These are phyloP conservation scores for Polyommatus iphigenia DNA, from an alignment of 2,888 invertebrate species.

Conservation along the genomic window DNA sequence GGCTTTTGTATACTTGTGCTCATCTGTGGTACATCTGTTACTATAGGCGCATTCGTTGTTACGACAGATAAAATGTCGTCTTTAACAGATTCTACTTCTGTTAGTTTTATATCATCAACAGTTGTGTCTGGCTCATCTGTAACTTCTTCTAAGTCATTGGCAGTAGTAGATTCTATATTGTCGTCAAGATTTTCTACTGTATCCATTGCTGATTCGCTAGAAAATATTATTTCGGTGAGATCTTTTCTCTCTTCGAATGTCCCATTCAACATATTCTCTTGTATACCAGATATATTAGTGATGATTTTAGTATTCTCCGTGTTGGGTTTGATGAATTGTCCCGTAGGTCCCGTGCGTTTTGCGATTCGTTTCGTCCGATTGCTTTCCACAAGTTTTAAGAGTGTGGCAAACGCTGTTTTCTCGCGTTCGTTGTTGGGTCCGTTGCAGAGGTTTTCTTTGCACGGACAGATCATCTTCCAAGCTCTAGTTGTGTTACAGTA, in stretches of 20 bases:
- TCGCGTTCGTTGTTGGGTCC: slow-evolving; percentile 64
- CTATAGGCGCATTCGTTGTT: not conserved
- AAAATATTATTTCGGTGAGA: slow-evolving; percentile 40
- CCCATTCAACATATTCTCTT: slow-evolving; percentile 38
- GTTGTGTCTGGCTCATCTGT: slow-evolving; percentile 31
- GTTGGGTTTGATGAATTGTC: slow-evolving; percentile 38
- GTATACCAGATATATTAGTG: slow-evolving; percentile 43
- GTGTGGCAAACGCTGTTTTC: slow-evolving; percentile 56
- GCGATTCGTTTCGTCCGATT: slow-evolving; percentile 44
- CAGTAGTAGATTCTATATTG: slow-evolving; percentile 8
- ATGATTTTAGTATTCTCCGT: slow-evolving; percentile 40
- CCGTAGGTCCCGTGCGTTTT: slow-evolving; percentile 41
- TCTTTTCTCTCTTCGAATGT: slow-evolving; percentile 35
- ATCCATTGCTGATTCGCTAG: slow-evolving; percentile 31
- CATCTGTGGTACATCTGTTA: slow-evolving; percentile 6
- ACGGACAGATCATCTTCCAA: slow-evolving; percentile 71
- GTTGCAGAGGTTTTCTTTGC: slow-evolving; percentile 69
- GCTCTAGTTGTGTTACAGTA: slow-evolving; percentile 68
- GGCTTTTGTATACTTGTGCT: slow-evolving; percentile 7
- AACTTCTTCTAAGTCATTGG: slow-evolving; percentile 31
- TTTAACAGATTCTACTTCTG: slow-evolving; percentile 24
- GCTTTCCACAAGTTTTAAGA: slow-evolving; percentile 45
- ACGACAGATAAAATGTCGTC: not conserved
- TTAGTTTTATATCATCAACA: slow-evolving; percentile 16
- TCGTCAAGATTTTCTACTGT: not conserved